These are phyloP conservation scores for Tholera decimalis DNA, from an alignment of 2,888 invertebrate species.

Conservation along the genomic window DNA sequence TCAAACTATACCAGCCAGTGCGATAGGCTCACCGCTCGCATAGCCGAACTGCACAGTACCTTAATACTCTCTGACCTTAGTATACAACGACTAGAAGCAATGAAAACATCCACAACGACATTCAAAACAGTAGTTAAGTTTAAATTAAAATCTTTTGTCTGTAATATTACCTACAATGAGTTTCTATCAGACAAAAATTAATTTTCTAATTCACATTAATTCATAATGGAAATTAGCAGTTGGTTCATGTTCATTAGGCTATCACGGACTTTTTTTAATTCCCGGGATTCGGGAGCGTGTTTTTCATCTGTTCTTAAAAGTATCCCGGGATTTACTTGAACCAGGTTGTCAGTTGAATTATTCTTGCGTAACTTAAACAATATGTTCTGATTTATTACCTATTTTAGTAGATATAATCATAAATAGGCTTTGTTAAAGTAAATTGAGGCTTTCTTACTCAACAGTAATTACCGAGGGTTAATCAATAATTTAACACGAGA, in stretches of 20 bases:
- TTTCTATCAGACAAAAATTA: slow-evolving; percentile 16
- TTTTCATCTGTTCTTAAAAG: background rate
- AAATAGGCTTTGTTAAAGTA: background rate
- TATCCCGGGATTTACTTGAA: background rate
- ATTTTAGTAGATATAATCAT: background rate
- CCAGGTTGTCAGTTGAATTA: background rate
- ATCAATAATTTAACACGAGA: slow-evolving; percentile 38
- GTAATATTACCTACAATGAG: background rate
- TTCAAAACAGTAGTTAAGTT: slow-evolving; percentile 24
- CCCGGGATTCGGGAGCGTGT: background rate
- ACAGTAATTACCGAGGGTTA: slow-evolving; percentile 17
- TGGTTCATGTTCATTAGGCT: background rate
- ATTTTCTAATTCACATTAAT: slow-evolving; percentile 14
- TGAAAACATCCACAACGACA: background rate
- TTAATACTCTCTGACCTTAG: too few relatives aligned
- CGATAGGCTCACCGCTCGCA: too few relatives aligned
- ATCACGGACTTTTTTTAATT: background rate
- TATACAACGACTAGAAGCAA: too few relatives aligned
- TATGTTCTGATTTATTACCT: background rate
- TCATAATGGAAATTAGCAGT: slow-evolving; percentile 12
- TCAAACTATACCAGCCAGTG: too few relatives aligned
- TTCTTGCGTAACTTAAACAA: background rate
- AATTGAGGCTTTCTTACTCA: slow-evolving; percentile 8
- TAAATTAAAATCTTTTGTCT: slow-evolving; percentile 23
- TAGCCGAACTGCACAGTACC: too few relatives aligned